Percentiles rank a stretch among this genome's conserved stretches.
phyloP scores from a whole-genome alignment of 2,888 invertebrate genomes.

The Hirudinaria manillensis region DNA sequence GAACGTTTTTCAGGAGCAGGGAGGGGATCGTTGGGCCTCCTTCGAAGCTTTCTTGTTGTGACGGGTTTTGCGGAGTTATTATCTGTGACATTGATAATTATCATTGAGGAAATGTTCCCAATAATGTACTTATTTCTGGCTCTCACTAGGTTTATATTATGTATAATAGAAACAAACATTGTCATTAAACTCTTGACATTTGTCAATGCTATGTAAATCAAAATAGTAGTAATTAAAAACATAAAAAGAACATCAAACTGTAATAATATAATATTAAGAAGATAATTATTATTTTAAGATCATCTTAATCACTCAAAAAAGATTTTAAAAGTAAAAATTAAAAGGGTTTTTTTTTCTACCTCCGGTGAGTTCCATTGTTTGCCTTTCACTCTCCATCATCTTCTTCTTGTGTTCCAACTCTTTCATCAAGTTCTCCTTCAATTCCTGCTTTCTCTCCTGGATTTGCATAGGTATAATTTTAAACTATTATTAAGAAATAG shows the following conservation, averaged over 20 bases:
- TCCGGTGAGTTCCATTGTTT: slow-evolving; percentile 80
- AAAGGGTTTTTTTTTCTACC: slow-evolving; percentile 53
- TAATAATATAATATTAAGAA: no score
- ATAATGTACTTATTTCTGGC: neutral
- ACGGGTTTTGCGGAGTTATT: slow-evolving; percentile 69
- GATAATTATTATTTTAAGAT: no score
- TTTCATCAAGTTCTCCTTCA: slow-evolving; percentile 73
- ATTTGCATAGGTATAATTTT: neutral
- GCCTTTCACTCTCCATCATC: slow-evolving; percentile 78
- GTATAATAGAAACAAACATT: neutral
- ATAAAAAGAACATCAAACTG: neutral
- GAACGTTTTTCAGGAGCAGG: slow-evolving; percentile 78
- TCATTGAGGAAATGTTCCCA: neutral
- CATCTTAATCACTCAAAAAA: no score
- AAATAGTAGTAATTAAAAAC: slow-evolving; percentile 1
- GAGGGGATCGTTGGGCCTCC: slow-evolving; percentile 87
- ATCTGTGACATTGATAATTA: slow-evolving; percentile 43
- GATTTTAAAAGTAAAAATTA: no score
- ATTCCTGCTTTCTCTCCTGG: slow-evolving; percentile 74
- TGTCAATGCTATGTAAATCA: neutral
- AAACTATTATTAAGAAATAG: neutral
- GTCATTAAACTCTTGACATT: no score
- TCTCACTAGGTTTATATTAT: neutral
- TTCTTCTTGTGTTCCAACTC: slow-evolving; percentile 89
- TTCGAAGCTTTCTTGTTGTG: slow-evolving; percentile 83